Evolutionary conservation across 2,888 invertebrate species (phyloP).

Genomic region (Calameuta filiformis): DNA sequence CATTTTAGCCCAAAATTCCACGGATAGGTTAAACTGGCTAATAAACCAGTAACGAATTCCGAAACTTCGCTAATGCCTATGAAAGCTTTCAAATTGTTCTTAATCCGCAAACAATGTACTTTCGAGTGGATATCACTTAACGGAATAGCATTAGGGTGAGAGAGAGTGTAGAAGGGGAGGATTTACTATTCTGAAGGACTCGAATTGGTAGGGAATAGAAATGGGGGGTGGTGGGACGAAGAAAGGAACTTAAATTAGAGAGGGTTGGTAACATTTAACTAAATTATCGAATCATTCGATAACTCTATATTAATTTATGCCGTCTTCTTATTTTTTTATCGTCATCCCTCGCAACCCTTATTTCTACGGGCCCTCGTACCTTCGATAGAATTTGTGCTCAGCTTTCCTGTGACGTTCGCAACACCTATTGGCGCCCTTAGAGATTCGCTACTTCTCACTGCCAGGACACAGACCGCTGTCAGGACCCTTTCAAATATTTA

Average conservation of each 20-base stretch:
- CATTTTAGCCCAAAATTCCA: no score
- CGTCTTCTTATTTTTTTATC: neutral
- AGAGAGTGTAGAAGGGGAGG: neutral
- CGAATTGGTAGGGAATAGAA: no score
- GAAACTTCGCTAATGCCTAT: neutral
- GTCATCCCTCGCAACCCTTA: conserved; percentile 8
- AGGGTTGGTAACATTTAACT: neutral
- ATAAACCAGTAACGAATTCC: no score
- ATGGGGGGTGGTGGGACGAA: no score
- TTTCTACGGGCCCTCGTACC: neutral
- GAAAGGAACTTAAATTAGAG: no score
- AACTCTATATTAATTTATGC: no score
- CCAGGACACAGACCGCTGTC: conserved; percentile 1
- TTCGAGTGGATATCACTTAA: conserved; percentile 5
- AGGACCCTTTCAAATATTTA: conserved; percentile 18
- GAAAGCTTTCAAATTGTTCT: conserved; percentile 1
- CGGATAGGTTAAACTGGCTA: no score
- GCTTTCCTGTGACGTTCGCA: no score
- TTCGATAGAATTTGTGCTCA: no score
- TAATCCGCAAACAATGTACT: conserved; percentile 5
- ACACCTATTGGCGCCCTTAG: no score
- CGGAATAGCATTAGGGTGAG: neutral
- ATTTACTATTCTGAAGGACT: neutral
- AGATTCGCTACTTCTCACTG: no score
- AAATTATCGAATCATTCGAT: conserved; percentile 18